These are phyloP conservation scores for Panzeria rudis DNA, from an alignment of 2,888 invertebrate genomes.

Conservation along the genomic window DNA sequence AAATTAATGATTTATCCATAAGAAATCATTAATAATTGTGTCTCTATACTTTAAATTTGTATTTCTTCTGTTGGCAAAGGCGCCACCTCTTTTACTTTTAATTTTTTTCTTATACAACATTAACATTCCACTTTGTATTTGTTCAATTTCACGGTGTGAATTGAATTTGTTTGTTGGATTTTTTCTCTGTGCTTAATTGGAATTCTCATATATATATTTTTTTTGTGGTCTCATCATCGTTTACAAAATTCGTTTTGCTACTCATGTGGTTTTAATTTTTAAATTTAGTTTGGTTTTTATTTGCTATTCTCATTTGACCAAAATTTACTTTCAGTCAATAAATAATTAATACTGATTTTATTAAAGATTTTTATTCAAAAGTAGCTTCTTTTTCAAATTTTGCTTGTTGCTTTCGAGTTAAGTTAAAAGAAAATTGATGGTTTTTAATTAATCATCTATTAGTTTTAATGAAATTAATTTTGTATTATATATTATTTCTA, in stretches of 20 bases:
- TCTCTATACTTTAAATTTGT: conserved; percentile 44
- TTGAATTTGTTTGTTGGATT: conserved; percentile 68
- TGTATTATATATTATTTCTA: not conserved
- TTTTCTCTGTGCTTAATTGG: conserved; percentile 15
- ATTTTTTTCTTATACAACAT: conserved; percentile 4
- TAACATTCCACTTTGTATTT: conserved; percentile 71
- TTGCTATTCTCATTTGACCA: conserved; percentile 19
- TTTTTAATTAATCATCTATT: not conserved
- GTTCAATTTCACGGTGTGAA: conserved; percentile 76
- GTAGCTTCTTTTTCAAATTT: not conserved
- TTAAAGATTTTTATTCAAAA: conserved; percentile 28
- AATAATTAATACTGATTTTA: conserved; percentile 55
- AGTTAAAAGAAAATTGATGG: not conserved
- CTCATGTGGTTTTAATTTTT: conserved; percentile 73
- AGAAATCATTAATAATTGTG: conserved; percentile 79
- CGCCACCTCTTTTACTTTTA: conserved; percentile 66
- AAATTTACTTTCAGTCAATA: conserved; percentile 50
- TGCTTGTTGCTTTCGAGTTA: not conserved
- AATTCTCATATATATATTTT: conserved; percentile 28
- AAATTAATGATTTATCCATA: conserved; percentile 75
- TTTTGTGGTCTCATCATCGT: conserved; percentile 68
- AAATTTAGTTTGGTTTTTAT: not conserved
- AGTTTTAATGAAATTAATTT: not conserved
- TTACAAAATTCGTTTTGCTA: conserved; percentile 75
- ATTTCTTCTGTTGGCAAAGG: conserved; percentile 63